Percentiles rank a stretch among this genome's conserved stretches.
Evolutionary conservation across 2,113 vertebrate species (phyloP).

Genomic region (Corvus cornix): DNA sequence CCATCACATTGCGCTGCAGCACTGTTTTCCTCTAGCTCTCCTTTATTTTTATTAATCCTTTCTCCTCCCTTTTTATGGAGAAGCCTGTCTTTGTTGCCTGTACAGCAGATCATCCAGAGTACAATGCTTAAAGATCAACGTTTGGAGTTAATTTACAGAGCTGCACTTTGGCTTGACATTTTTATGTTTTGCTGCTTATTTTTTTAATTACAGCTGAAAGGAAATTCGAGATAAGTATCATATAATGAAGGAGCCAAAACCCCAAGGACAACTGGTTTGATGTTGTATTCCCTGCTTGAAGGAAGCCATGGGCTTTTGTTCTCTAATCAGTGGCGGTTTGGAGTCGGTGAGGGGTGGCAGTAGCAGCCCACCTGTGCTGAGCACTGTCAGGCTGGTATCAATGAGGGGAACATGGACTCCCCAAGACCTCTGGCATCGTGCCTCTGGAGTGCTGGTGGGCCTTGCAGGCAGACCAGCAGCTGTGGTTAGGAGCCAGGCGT

Average conservation of each 20-base stretch:
- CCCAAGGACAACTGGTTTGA: constrained; percentile 20
- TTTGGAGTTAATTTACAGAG: constrained; percentile 55
- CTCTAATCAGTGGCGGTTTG: not conserved
- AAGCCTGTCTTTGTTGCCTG: not conserved
- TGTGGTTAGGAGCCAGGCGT: not conserved
- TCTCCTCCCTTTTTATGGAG: not conserved
- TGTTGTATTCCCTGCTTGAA: constrained; percentile 26
- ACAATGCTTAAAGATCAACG: not conserved
- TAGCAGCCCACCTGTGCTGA: not conserved
- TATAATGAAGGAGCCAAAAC: constrained; percentile 35
- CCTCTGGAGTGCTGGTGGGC: not conserved
- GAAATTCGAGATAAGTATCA: constrained; percentile 59
- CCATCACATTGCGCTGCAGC: not conserved
- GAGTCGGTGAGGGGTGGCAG: not conserved
- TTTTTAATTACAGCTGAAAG: constrained; percentile 68
- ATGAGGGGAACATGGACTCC: not conserved
- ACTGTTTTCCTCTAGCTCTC: not conserved
- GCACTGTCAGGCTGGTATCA: not conserved
- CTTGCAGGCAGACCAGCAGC: not conserved
- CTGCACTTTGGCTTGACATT: constrained; percentile 39
- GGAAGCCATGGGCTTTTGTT: not conserved
- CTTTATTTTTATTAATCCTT: not conserved
- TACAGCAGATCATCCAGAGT: not conserved
- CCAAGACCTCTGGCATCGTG: accelerated
- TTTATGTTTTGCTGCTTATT: constrained; percentile 56